Evolutionary conservation across 2,797 vertebrate genomes (phyloP).

Genomic region (Pseudotriccus pelzelni): DNA sequence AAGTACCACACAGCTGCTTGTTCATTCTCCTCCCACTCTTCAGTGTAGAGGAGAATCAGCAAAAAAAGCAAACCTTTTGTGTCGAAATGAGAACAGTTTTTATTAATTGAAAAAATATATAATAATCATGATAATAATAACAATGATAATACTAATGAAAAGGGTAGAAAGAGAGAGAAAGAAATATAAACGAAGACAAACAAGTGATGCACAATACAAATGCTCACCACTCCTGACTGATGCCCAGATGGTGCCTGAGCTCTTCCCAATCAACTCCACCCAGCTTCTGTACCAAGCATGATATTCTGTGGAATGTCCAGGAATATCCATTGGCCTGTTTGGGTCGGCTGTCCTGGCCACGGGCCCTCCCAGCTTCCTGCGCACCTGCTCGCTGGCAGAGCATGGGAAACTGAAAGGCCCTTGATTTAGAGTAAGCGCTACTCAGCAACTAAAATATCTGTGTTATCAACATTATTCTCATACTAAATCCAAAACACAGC

Average conservation of each 20-base stretch:
- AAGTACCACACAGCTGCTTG: not conserved
- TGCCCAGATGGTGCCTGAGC: not conserved
- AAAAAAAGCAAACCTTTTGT: not conserved
- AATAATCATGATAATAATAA: not conserved
- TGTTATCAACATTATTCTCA: not conserved
- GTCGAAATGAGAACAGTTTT: not conserved
- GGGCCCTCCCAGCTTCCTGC: not conserved
- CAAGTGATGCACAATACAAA: not conserved
- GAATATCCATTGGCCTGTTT: not conserved
- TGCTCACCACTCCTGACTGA: not conserved
- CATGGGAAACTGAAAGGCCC: not conserved
- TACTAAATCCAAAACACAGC: not conserved
- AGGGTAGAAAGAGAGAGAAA: not conserved
- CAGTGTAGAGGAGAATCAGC: not conserved
- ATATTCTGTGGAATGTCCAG: rapidly evolving
- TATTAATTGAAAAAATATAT: not conserved
- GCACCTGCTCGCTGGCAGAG: not conserved
- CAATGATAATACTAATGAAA: not conserved
- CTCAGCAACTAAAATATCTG: not conserved
- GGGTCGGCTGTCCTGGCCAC: not conserved
- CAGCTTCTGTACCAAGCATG: not conserved
- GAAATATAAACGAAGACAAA: not conserved
- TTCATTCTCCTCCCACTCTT: not conserved
- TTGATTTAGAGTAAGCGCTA: not conserved
- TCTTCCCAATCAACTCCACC: not conserved